phyloP scores from a whole-genome alignment of 2,113 vertebrate species.

The Nematolebias whitei region DNA sequence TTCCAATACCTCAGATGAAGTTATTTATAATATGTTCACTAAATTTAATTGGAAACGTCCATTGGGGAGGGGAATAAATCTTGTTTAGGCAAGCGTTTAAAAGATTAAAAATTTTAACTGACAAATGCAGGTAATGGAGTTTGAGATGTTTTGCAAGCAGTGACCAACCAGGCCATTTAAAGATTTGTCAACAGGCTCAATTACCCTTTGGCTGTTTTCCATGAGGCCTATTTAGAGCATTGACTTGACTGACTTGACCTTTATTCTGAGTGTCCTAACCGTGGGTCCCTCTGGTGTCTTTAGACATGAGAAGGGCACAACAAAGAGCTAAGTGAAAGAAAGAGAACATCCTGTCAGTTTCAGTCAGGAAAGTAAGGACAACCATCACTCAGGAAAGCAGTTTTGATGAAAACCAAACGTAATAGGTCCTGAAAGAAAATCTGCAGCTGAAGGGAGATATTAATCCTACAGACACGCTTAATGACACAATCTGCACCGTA shows the following conservation, averaged over 20 bases:
- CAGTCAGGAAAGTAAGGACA: constrained; percentile 38
- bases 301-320: constrained; percentile 10
- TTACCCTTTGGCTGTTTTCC: constrained; percentile 49
- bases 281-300: constrained; percentile 40
- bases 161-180: constrained; percentile 12
- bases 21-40: constrained; percentile 25
- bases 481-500: constrained; percentile 38
- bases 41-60: constrained; percentile 19
- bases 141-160: background rate
- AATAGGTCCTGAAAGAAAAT: constrained; percentile 29
- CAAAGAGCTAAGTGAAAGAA: constrained; percentile 24
- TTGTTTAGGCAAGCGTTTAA: constrained; percentile 1
- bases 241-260: constrained; percentile 62
- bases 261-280: constrained; percentile 39
- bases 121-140: background rate
- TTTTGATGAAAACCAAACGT: constrained; percentile 48
- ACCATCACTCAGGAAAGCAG: constrained; percentile 37
- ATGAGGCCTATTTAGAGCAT: constrained; percentile 27
- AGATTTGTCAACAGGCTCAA: constrained; percentile 37
- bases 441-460: constrained; percentile 15
- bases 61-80: constrained; percentile 21
- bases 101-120: constrained; percentile 1
- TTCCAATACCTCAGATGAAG: constrained; percentile 18
- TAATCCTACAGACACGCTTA: constrained; percentile 39
- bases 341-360: constrained; percentile 35